phyloP scores from a whole-genome alignment of 2,113 vertebrate genomes.

The Andinoacara biseriatus region DNA sequence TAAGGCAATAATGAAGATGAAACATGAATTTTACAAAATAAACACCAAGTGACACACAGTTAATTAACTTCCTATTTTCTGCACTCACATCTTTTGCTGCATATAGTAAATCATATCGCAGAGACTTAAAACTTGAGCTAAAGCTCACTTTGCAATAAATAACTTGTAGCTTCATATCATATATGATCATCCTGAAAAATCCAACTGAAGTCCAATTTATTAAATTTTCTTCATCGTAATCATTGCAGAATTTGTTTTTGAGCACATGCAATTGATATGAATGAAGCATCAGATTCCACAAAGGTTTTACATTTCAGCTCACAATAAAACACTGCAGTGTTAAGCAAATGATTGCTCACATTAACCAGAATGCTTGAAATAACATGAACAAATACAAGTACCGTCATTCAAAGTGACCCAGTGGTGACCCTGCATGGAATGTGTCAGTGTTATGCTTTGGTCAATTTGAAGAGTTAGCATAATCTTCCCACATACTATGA shows the following conservation, averaged over 20 bases:
- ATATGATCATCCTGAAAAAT: background rate
- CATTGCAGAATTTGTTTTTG: background rate
- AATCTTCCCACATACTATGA: slow-evolving; percentile 11
- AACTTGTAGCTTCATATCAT: background rate
- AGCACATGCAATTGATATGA: background rate
- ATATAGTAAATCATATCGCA: background rate
- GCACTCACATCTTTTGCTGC: background rate
- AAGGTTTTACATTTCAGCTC: background rate
- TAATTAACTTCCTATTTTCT: slow-evolving; percentile 6
- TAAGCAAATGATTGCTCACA: background rate
- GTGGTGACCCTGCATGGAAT: background rate
- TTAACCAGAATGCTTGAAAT: background rate
- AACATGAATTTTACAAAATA: slow-evolving; percentile 37
- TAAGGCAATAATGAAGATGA: slow-evolving; percentile 27
- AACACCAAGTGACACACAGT: slow-evolving; percentile 7
- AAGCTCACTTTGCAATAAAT: background rate
- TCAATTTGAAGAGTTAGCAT: slow-evolving; percentile 15
- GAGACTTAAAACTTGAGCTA: slow-evolving; percentile 10
- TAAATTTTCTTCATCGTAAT: slow-evolving; percentile 9
- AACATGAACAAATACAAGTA: background rate
- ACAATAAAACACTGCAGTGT: background rate
- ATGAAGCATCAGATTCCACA: background rate
- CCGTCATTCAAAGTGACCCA: background rate
- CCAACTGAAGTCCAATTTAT: background rate
- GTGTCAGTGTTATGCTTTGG: background rate